These are phyloP conservation scores for Ptychoptera contaminata DNA, from an alignment of 2,888 invertebrate genomes.

Conservation along the genomic window DNA sequence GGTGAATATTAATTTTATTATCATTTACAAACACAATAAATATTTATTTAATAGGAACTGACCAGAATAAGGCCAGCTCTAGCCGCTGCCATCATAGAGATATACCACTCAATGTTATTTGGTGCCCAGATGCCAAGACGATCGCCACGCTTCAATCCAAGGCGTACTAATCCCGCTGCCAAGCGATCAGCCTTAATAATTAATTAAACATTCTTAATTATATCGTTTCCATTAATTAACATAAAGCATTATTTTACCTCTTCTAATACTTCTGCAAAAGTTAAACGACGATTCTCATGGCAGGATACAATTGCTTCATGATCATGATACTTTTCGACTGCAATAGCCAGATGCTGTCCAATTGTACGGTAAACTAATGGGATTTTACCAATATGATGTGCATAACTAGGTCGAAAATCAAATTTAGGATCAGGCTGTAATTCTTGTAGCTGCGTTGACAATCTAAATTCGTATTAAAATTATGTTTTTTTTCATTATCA, in stretches of 20 bases:
- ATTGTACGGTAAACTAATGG: conserved; percentile 38
- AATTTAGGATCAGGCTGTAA: too few species aligned
- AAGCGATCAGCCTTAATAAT: conserved; percentile 40
- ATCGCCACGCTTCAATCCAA: conserved; percentile 57
- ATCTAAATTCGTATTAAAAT: too few species aligned
- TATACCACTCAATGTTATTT: conserved; percentile 60
- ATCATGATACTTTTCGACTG: conserved; percentile 37
- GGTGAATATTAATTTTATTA: conserved; percentile 10
- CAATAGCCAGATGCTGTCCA: conserved; percentile 38
- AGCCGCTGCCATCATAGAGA: conserved; percentile 52
- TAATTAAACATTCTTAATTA: too few species aligned
- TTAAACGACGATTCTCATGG: conserved; percentile 35
- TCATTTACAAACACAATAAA: conserved; percentile 3
- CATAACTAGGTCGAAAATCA: conserved; percentile 29
- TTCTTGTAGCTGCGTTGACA: too few species aligned
- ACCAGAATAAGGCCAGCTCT: conserved; percentile 54
- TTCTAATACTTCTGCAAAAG: conserved; percentile 34
- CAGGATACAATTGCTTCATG: conserved; percentile 40
- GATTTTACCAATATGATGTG: conserved; percentile 32
- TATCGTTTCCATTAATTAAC: too few species aligned
- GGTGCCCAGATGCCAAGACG: conserved; percentile 66
- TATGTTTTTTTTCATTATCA: too few species aligned
- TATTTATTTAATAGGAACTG: conserved; percentile 14
- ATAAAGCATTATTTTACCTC: conserved; percentile 20
- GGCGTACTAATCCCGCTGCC: conserved; percentile 51